Evolutionary conservation across 2,888 invertebrate species (phyloP), one percentile per base, ranked within the genome.

Genomic region (Copidosoma aretas): DNA sequence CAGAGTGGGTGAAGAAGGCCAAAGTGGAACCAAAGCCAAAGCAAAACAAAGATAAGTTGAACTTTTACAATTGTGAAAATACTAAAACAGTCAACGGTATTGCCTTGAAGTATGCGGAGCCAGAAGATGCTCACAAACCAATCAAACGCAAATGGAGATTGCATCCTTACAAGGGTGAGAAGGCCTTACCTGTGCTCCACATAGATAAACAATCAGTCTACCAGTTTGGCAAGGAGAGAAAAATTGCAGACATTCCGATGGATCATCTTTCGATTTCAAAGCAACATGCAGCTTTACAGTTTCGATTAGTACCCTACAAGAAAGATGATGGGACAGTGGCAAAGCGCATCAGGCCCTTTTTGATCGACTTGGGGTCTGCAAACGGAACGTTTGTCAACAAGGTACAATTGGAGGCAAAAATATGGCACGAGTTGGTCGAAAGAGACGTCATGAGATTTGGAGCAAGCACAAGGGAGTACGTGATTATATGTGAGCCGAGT

Each of bases 231-330:
- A 89, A 98, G 67, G 98, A 99, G 80, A 89, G 98, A 75, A 93
- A 94, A 82, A 91, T 99, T 10, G 96, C 93, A 1, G 99, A 99
- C 85, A 91, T 99, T 73, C 92, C 97, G 0, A 89, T 98, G n/a
- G 99, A 99, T 85, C 99, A 99, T 87, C 99, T 99, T 0, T 97
- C 97, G 8, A 95, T 98, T 82, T 98, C 97, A 59, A 99, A 99
- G 84, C 99, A 99, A 82, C 99, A 99, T 84, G 97, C 98, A 0
- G 99, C 91, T 25, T 85, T 99, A 70, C 99, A 99, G 85, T 99
- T 93, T 85, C 89, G 99, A 61, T 87, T 95, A 52, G 93, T 97
- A 70, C 89, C 93, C 14, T 97, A 92, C 81, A 88, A 90, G 25
- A 87, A 92, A 54, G 88, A 90, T 1, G 92, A 96, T 84, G 96